Evolutionary conservation across 2,113 vertebrate genomes (phyloP).

Genomic region (Callithrix jacchus): DNA sequence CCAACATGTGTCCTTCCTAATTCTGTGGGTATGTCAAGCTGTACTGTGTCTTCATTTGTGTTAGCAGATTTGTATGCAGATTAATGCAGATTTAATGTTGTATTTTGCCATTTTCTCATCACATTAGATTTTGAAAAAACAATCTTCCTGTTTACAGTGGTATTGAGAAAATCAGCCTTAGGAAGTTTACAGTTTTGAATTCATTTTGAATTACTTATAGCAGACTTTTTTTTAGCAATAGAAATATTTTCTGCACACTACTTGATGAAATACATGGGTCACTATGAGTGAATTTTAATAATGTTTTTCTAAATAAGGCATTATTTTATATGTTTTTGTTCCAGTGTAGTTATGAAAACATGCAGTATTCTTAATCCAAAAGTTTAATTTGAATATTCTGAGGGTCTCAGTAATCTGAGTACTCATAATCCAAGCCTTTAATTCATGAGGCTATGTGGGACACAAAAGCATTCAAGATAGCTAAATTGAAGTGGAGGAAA

Average conservation of each 20-base stretch:
- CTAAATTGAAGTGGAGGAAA: conserved; percentile 9
- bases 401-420: not conserved
- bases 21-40: conserved; percentile 88
- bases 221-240: not conserved
- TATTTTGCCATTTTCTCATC: conserved; percentile 36
- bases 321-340: not conserved
- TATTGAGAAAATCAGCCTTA: not conserved
- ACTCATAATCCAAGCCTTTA: not conserved
- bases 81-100: not conserved
- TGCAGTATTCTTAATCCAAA: conserved; percentile 21
- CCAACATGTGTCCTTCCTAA: conserved; percentile 89
- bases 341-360: not conserved
- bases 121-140: not conserved
- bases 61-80: not conserved
- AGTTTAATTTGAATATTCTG: not conserved
- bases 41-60: not conserved
- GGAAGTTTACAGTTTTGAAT: conserved; percentile 5
- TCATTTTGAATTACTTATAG: not conserved
- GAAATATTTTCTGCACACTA: not conserved
- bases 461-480: not conserved
- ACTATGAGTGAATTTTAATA: not conserved
- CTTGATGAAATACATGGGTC: not conserved
- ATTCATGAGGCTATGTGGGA: not conserved
- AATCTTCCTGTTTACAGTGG: not conserved
- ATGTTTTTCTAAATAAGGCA: not conserved